Evolutionary conservation across 1,140 invertebrate genomes (phyloP), one percentile per base, ranked within the genome.

Genomic region (Brachionus plicatilis): DNA sequence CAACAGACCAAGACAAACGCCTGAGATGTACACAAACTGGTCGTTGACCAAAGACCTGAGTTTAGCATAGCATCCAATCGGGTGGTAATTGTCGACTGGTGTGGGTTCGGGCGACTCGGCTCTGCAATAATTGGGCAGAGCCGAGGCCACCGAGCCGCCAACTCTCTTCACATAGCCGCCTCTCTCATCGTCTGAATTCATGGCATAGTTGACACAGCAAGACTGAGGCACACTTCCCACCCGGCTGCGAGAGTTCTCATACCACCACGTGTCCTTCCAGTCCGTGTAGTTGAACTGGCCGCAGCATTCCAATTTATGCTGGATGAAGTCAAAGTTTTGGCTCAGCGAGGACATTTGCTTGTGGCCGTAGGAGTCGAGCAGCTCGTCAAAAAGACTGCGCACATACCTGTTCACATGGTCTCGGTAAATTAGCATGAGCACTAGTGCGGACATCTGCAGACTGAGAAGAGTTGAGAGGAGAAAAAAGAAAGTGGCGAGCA

Each of bases 251-350:
- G 76, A 50, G 45, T 56, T 56, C 11, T 80, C 50, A 41, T 80
- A 80, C 76, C 76, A 80, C 76, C 76, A 80, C 8, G 76, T 80
- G n/a, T 80, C 20, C 20, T 80, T 56, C 76, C 76, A 80, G 41
- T 80, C 76, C 9, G 43, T 80, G 20, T 80, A 80, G 41, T 80
- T 80, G 29, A 24, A 80, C n/a, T 80, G 47, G 0, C 76, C 76
- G 56, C 76, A 80, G 24, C 76, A 80, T 11, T 80, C 56, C 4
- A 80, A 29, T 65, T 80, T 80, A 20, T 65, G 45, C 53, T 80
- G 76, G 14, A 80, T 41, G 41, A 41, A 80, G 45, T 80, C 76
- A 56, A 80, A 80, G 29, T 80, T 80, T 53, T 80, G 76, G 5
- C 12, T 80, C 76, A 80, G 27, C 50, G 47, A 65, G n/a, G 45